Evolutionary conservation across 2,113 vertebrate genomes (phyloP), one percentile per base, ranked within the genome.

Genomic region (Nyctereutes procyonoides): DNA sequence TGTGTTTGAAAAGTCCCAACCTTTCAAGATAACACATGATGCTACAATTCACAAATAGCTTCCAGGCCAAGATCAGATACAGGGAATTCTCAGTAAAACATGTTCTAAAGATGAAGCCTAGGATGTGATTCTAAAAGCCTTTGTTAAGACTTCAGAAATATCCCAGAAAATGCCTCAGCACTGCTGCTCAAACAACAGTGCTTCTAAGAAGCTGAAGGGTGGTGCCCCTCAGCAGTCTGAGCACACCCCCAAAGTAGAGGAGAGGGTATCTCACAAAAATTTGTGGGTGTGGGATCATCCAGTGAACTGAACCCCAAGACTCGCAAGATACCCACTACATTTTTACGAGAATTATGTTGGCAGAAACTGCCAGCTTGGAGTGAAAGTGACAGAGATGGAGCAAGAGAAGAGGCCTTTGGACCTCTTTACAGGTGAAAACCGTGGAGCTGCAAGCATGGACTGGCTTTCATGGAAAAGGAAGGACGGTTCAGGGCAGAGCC

Each of bases 41-140:
- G 32, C 87, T 93, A 86, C 90, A 93, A 63, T 80, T 76, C 86
- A 90, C 76, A 90, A 76, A 77, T 73, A n/a, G 38, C 74, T 92
- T 88, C 53, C 62, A 71, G 43, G 17, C 24, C 77, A 28, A 92
- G 95, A 74, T 80, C 67, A 93, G 58, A 48, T 67, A 76, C 20
- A 84, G 51, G 22, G 11, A 17, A 51, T 93, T 84, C 35, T 93
- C 58, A 71, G 65, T 88, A 90, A 92, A 95, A 96, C n/a, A 1
- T 43, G 53, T 14, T 77, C 65, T 94, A 35, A 96, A 89, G 83
- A 63, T 84, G 58, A 95, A 95, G 63, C 58, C n/a, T 16, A 53
- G 79, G 35, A 55, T 92, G 19, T 51, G 15, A 81, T 90, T 90
- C 26, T 92, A 71, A 93, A 82, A 62, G 84, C 28, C 53, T 95